phyloP scores from a whole-genome alignment of 2,797 vertebrate species.

The Danio kyathit region DNA sequence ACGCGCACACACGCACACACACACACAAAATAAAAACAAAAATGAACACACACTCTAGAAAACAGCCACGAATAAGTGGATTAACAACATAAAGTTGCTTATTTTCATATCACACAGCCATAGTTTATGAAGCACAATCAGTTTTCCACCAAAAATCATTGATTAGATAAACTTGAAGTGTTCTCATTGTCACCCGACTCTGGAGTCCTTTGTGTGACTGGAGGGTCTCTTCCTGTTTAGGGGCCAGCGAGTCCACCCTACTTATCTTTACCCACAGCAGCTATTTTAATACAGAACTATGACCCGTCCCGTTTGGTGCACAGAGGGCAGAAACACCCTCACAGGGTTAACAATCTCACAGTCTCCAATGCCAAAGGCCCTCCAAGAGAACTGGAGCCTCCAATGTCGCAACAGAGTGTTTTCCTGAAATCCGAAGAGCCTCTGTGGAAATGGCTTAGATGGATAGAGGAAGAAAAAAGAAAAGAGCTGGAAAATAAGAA shows the following conservation, averaged over 20 bases:
- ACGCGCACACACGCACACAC: background rate
- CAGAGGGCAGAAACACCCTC: slow-evolving; percentile 49
- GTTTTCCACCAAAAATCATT: background rate
- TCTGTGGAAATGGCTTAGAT: slow-evolving; percentile 22
- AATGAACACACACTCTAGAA: background rate
- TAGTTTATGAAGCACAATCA: background rate
- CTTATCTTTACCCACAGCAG: slow-evolving; percentile 30
- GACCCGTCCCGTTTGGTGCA: slow-evolving; percentile 21
- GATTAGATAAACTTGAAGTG: background rate
- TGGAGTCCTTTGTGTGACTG: background rate
- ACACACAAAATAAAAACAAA: background rate
- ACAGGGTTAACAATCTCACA: slow-evolving; percentile 39
- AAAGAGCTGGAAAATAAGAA: slow-evolving; percentile 22
- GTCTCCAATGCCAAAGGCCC: slow-evolving; percentile 32
- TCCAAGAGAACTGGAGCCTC: slow-evolving; percentile 21
- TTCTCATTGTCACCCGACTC: background rate
- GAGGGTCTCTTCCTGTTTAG: slow-evolving; percentile 8
- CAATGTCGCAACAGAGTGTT: slow-evolving; percentile 27
- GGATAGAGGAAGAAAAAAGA: background rate
- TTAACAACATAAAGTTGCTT: background rate
- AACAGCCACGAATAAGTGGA: background rate
- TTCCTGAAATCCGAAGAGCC: slow-evolving; percentile 44
- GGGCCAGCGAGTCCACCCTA: slow-evolving; percentile 1
- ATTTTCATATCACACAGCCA: background rate
- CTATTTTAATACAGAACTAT: slow-evolving; percentile 44